Evolutionary conservation across 2,113 vertebrate genomes (phyloP).

Genomic region (Oreochromis tanganicae): DNA sequence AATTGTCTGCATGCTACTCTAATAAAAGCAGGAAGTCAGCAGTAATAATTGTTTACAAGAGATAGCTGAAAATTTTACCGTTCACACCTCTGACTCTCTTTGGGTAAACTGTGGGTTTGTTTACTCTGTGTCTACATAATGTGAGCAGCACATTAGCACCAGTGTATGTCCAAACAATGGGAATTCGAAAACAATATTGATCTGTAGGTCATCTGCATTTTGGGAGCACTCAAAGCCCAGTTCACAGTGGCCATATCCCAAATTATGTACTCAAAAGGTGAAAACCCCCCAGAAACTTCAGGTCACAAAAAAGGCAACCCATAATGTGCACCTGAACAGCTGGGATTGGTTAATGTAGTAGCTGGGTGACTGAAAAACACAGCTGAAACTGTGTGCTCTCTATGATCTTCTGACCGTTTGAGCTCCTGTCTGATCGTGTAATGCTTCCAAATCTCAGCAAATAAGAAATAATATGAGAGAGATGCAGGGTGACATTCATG

Average conservation of each 20-base stretch:
- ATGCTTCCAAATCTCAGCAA: not conserved
- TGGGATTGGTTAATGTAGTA: not conserved
- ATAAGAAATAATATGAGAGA: not conserved
- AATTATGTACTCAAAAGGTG: not conserved
- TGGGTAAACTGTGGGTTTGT: not conserved
- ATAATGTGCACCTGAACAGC: not conserved
- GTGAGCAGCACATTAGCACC: not conserved
- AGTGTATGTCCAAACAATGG: not conserved
- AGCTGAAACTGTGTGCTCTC: not conserved
- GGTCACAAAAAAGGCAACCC: not conserved
- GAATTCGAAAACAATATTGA: not conserved
- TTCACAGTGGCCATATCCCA: not conserved
- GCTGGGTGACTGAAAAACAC: not conserved
- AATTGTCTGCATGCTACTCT: not conserved
- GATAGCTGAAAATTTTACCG: not conserved
- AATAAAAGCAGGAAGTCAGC: not conserved
- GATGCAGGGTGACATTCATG: not conserved
- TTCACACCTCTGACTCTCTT: not conserved
- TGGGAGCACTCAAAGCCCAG: not conserved
- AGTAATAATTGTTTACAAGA: not conserved
- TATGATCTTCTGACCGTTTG: not conserved
- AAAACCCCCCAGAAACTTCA: accelerated
- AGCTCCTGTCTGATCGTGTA: not conserved
- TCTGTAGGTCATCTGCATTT: not conserved
- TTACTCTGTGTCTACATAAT: not conserved